Conservation (phyloP, 1,140 invertebrate genomes). For the Caenorhabditis remanei region DNA sequence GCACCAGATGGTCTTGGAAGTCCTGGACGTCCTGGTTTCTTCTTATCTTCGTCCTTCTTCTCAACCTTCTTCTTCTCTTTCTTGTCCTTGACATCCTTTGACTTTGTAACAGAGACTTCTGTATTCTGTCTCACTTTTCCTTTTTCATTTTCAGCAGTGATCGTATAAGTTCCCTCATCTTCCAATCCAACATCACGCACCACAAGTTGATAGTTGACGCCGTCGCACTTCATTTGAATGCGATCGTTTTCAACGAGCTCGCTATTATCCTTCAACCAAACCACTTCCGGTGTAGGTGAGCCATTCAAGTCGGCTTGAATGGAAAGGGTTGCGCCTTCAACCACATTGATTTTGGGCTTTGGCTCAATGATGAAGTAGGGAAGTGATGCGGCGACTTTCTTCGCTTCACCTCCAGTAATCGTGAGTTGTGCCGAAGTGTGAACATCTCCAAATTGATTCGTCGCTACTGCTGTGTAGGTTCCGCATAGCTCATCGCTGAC, state of each 20-base stretch:
- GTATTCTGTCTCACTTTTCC: constrained; percentile 61
- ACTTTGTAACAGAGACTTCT: constrained; percentile 55
- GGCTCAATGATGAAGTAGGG: constrained; percentile 63
- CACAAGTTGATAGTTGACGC: constrained; percentile 58
- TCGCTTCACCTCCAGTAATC: constrained; percentile 40
- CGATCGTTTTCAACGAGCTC: constrained; percentile 50
- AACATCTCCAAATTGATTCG: constrained; percentile 70
- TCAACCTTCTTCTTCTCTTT: constrained; percentile 45
- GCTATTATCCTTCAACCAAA: constrained; percentile 62
- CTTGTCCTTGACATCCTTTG: constrained; percentile 26
- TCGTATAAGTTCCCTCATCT: constrained; percentile 68
- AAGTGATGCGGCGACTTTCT: constrained; percentile 44
- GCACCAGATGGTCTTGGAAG: constrained; percentile 25
- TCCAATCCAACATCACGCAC: constrained; percentile 43
- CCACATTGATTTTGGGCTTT: constrained; percentile 64
- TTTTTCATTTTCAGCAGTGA: constrained; percentile 62
- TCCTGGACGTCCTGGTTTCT: constrained; percentile 29
- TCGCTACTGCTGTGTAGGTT: constrained; percentile 71
- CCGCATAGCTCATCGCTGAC: constrained; percentile 64
- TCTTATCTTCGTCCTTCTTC: constrained; percentile 60
- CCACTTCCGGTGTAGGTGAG: constrained; percentile 59
- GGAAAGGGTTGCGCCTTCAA: constrained; percentile 56
- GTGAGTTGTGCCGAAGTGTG: constrained; percentile 68
- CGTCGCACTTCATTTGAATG: constrained; percentile 57
- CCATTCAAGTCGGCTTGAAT: constrained; percentile 64